phyloP scores from a whole-genome alignment of 2,113 vertebrate genomes.

The Cyanoramphus novaezelandiae region DNA sequence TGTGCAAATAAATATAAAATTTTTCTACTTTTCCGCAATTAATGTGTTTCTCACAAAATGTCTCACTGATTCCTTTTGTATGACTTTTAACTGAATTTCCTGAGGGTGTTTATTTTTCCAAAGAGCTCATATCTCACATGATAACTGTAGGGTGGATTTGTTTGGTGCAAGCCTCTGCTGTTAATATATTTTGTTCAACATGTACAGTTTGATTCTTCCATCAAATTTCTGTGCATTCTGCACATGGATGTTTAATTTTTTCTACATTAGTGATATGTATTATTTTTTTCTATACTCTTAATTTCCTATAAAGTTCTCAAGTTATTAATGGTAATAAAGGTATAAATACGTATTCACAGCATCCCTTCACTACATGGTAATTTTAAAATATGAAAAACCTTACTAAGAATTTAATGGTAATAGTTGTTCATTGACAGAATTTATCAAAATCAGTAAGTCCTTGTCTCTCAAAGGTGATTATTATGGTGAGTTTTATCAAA shows the following conservation, averaged over 20 bases:
- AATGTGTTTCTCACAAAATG: background rate
- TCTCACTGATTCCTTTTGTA: background rate
- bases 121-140: background rate
- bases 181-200: background rate
- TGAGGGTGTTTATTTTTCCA: background rate
- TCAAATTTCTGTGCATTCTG: background rate
- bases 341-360: background rate
- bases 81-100: background rate
- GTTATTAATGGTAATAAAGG: background rate
- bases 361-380: background rate
- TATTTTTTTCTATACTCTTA: background rate
- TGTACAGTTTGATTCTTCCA: background rate
- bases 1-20: background rate
- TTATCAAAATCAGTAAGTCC: background rate
- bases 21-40: background rate
- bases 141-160: background rate
- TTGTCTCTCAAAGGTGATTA: background rate
- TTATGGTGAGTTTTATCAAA: rapidly evolving
- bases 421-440: background rate
- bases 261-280: background rate
- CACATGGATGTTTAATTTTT: background rate
- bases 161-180: background rate
- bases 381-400: background rate
- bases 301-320: background rate
- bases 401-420: background rate